Evolutionary conservation across 2,113 vertebrate species (phyloP).

Genomic region (Symphodus melops): DNA sequence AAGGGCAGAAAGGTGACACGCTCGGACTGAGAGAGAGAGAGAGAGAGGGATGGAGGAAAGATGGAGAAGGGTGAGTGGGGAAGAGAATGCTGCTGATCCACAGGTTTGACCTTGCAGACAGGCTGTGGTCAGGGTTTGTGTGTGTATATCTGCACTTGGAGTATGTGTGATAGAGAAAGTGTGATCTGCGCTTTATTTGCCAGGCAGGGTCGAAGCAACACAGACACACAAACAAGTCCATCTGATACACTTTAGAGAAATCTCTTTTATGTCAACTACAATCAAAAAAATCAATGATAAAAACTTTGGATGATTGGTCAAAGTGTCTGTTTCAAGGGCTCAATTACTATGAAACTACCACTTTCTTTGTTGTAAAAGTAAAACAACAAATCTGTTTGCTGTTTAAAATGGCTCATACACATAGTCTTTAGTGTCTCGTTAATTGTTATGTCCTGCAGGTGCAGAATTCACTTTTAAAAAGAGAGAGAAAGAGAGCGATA

Average conservation of each 20-base stretch:
- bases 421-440: neutral
- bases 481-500: no score
- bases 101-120: conserved; percentile 75
- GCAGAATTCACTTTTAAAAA: no score
- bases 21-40: conserved; percentile 38
- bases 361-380: conserved; percentile 8
- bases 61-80: conserved; percentile 52
- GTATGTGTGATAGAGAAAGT: neutral
- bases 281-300: conserved; percentile 57
- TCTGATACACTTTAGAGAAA: conserved; percentile 27
- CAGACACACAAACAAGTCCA: conserved; percentile 54
- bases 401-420: neutral
- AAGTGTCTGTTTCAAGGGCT: conserved; percentile 12
- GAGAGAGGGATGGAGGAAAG: conserved; percentile 27
- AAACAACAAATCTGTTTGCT: neutral
- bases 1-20: conserved; percentile 64
- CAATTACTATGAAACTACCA: conserved; percentile 2
- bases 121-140: conserved; percentile 39
- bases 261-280: conserved; percentile 33
- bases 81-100: conserved; percentile 62
- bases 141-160: conserved; percentile 14
- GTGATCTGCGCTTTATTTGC: conserved; percentile 55
- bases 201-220: conserved; percentile 43
- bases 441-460: no score
- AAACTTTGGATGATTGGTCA: conserved; percentile 37